Percentiles rank a stretch among this genome's conserved stretches.
Evolutionary conservation across 1,140 invertebrate species (phyloP).

Genomic region (Chironomus striatipennis): DNA sequence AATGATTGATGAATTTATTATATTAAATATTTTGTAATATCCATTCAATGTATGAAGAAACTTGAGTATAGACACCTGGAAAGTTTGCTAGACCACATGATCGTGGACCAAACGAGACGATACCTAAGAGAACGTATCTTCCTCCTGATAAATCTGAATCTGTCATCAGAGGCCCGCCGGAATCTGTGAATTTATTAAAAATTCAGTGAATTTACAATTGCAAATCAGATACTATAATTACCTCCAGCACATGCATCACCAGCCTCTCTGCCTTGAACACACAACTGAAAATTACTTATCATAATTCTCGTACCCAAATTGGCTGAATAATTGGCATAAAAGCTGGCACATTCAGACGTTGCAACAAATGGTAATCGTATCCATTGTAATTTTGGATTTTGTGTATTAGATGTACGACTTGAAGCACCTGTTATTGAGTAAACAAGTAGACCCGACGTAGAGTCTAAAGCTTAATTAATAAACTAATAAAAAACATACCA

Average conservation of each 20-base stretch:
- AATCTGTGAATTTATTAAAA: neutral
- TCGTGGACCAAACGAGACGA: constrained; percentile 58
- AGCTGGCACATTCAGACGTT: constrained; percentile 33
- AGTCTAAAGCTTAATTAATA: neutral
- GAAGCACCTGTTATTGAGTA: neutral
- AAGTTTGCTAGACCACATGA: constrained; percentile 42
- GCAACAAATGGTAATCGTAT: constrained; percentile 43
- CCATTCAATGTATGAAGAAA: constrained; percentile 45
- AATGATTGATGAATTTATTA: constrained; percentile 21
- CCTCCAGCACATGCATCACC: constrained; percentile 39
- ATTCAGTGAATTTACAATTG: neutral
- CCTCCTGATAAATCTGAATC: constrained; percentile 37
- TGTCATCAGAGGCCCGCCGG: constrained; percentile 55
- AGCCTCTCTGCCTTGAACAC: constrained; percentile 42
- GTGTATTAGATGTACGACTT: constrained; percentile 26
- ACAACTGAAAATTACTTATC: constrained; percentile 42
- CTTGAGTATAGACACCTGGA: constrained; percentile 49
- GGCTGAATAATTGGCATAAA: constrained; percentile 37
- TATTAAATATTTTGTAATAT: constrained; percentile 41
- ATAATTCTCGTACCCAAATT: constrained; percentile 40
- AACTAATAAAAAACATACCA: constrained; percentile 37
- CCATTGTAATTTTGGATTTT: constrained; percentile 36
- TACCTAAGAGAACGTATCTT: constrained; percentile 49
- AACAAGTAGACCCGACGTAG: no score
- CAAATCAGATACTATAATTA: constrained; percentile 35